Conservation (phyloP, 2,113 vertebrate genomes). For the Lepidothrix coronata region DNA sequence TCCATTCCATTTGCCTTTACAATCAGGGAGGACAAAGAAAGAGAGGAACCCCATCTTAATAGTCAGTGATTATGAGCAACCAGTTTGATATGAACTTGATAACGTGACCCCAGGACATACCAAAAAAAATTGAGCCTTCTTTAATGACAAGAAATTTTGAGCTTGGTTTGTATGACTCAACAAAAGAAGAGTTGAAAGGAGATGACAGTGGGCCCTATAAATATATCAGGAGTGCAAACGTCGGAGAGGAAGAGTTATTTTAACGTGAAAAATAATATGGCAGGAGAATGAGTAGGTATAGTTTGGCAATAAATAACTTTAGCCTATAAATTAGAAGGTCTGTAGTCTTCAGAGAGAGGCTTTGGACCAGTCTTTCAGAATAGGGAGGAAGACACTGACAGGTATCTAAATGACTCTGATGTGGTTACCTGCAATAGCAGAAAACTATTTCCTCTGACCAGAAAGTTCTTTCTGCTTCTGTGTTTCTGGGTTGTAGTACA, state of each 20-base stretch:
- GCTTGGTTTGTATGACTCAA: not conserved
- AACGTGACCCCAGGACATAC: not conserved
- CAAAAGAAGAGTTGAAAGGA: not conserved
- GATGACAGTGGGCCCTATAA: not conserved
- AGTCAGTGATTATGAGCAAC: not conserved
- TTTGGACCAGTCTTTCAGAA: not conserved
- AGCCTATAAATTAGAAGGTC: not conserved
- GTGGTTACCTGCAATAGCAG: not conserved
- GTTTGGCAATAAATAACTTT: not conserved
- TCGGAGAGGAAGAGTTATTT: not conserved
- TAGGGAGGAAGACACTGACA: not conserved
- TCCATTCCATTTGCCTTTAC: not conserved
- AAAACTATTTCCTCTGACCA: not conserved
- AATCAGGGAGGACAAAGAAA: not conserved
- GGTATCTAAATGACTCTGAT: not conserved
- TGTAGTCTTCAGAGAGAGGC: not conserved
- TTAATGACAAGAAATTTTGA: not conserved
- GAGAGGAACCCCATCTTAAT: not conserved
- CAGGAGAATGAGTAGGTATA: not conserved
- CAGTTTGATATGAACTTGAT: not conserved
- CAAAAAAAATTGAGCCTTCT: not conserved
- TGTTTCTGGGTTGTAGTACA: not conserved
- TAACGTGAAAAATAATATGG: not conserved
- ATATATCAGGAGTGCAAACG: not conserved
- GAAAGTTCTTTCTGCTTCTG: not conserved